These are phyloP conservation scores for Pteronotus mesoamericanus DNA, from an alignment of 2,797 vertebrate species.

Conservation along the genomic window DNA sequence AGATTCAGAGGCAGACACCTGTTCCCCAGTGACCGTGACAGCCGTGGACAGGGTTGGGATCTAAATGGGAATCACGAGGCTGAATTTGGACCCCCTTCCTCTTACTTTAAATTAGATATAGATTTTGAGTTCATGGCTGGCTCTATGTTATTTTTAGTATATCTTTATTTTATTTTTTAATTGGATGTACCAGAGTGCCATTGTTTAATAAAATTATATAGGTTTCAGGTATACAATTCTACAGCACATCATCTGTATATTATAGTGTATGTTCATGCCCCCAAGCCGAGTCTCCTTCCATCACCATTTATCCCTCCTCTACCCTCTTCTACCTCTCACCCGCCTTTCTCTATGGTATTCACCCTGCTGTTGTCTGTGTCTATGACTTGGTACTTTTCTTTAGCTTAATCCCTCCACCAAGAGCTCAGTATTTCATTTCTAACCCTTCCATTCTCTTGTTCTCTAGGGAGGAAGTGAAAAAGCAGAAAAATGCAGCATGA, in stretches of 20 bases:
- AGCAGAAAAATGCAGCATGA: not conserved
- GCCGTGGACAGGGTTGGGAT: not conserved
- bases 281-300: not conserved
- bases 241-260: not conserved
- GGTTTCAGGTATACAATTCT: not conserved
- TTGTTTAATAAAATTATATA: not conserved
- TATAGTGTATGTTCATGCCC: not conserved
- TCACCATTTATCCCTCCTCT: not conserved
- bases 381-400: too few species aligned
- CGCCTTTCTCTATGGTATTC: not conserved
- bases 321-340: not conserved
- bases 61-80: not conserved
- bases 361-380: not conserved
- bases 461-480: constrained; percentile 14
- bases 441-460: not conserved
- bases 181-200: not conserved
- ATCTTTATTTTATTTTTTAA: not conserved
- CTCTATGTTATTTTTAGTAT: not conserved
- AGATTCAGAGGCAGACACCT: not conserved
- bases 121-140: not conserved
- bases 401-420: not conserved
- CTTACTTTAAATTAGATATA: not conserved
- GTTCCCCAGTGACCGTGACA: not conserved
- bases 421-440: constrained; percentile 16
- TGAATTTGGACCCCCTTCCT: not conserved